Evolutionary conservation across 2,888 invertebrate species (phyloP).

Genomic region (Troides aeacus): DNA sequence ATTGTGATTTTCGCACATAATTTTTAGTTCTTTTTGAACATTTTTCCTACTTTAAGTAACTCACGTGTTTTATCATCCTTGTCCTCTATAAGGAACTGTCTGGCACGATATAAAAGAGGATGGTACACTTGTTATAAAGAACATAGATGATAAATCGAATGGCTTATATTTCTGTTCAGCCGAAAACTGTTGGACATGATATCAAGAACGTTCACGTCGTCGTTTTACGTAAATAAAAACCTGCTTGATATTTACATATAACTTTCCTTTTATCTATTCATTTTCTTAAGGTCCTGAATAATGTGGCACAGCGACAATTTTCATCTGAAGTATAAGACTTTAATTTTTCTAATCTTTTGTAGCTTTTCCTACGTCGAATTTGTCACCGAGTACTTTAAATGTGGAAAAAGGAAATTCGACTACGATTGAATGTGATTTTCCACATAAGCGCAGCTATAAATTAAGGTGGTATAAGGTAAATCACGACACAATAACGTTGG

Average conservation of each 20-base stretch:
- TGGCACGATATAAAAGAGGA: slow-evolving; percentile 47
- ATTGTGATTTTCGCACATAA: too few species aligned
- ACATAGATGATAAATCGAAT: slow-evolving; percentile 38
- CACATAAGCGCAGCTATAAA: slow-evolving; percentile 39
- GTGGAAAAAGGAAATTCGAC: slow-evolving; percentile 38
- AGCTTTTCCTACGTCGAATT: slow-evolving; percentile 40
- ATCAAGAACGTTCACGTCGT: slow-evolving; percentile 40
- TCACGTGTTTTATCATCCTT: background rate
- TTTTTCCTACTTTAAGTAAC: too few species aligned
- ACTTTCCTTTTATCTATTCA: background rate
- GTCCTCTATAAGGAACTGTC: slow-evolving; percentile 42
- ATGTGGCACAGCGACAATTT: background rate
- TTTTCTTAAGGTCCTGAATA: background rate
- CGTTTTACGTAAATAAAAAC: slow-evolving; percentile 46
- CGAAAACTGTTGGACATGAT: slow-evolving; percentile 42
- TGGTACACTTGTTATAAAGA: slow-evolving; percentile 49
- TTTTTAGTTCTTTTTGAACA: too few species aligned
- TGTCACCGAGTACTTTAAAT: slow-evolving; percentile 30
- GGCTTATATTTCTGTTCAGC: slow-evolving; percentile 51
- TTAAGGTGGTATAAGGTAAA: slow-evolving; percentile 57
- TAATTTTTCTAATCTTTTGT: background rate
- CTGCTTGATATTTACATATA: too few species aligned
- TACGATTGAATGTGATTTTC: slow-evolving; percentile 43
- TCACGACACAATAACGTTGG: slow-evolving; percentile 38
- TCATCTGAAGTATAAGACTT: background rate